Evolutionary conservation across 2,113 vertebrate genomes (phyloP).

Genomic region (Formicarius rufipectus): DNA sequence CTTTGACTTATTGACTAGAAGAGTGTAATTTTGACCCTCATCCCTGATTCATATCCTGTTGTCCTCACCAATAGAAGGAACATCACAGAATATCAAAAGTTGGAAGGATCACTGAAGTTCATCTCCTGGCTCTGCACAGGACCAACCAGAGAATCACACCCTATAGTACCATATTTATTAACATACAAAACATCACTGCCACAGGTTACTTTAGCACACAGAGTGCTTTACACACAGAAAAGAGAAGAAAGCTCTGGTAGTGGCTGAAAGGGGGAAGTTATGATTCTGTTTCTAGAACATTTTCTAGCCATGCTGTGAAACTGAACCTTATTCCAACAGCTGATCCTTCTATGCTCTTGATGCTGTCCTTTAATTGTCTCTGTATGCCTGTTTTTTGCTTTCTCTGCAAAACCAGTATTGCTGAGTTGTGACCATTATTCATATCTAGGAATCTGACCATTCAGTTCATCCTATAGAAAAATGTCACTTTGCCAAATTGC

Average conservation of each 20-base stretch:
- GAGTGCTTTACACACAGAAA: neutral
- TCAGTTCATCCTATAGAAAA: neutral
- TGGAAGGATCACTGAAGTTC: neutral
- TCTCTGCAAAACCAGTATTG: neutral
- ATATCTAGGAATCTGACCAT: neutral
- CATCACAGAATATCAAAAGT: too few species aligned
- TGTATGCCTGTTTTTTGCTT: neutral
- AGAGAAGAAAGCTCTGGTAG: neutral
- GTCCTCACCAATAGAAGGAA: neutral
- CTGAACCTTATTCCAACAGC: neutral
- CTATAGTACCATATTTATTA: neutral
- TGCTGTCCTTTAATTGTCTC: neutral
- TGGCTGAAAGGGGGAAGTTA: neutral
- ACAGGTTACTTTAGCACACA: neutral
- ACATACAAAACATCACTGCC: neutral
- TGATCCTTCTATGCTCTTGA: neutral
- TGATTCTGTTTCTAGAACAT: neutral
- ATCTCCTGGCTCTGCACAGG: neutral
- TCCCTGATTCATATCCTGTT: neutral
- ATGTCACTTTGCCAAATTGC: neutral
- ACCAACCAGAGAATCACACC: neutral
- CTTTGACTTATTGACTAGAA: neutral
- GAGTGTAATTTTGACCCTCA: neutral
- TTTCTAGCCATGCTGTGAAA: neutral
- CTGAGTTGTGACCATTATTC: neutral